Percentiles rank a stretch among this genome's conserved stretches.
phyloP scores from a whole-genome alignment of 2,888 invertebrate genomes.

The Penaeus monodon region DNA sequence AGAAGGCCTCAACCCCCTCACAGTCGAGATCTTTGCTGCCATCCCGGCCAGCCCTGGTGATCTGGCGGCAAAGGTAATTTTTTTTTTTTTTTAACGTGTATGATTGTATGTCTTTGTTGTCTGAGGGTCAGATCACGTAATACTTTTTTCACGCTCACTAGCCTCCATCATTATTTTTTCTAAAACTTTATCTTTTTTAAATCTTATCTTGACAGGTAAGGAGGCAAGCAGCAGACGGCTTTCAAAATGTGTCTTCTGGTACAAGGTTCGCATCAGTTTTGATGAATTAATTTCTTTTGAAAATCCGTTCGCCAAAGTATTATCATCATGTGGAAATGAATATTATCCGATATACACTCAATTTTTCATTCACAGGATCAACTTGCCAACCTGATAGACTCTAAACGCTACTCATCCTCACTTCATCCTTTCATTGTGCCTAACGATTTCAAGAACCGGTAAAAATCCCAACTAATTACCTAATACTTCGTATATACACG shows the following conservation, averaged over 20 bases:
- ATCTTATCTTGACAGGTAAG: not conserved
- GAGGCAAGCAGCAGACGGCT: slow-evolving; percentile 75
- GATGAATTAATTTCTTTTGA: no score
- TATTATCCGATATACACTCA: no score
- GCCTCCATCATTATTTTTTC: no score
- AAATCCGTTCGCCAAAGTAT: no score
- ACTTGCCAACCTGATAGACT: slow-evolving; percentile 73
- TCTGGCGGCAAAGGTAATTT: slow-evolving; percentile 71
- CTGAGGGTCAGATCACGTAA: no score
- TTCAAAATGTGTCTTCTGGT: slow-evolving; percentile 98
- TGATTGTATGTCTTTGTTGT: no score
- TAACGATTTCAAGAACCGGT: slow-evolving; percentile 70
- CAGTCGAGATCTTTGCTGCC: slow-evolving; percentile 91
- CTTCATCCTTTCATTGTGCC: slow-evolving; percentile 75
- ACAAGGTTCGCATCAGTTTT: slow-evolving; percentile 78
- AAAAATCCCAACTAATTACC: slow-evolving; percentile 25
- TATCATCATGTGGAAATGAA: no score
- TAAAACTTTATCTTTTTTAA: no score
- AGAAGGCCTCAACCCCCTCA: slow-evolving; percentile 82
- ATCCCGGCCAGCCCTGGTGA: slow-evolving; percentile 82
- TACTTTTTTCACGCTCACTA: no score
- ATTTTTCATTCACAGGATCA: slow-evolving; percentile 66
- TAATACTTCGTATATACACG: not conserved
- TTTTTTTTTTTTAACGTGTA: no score
- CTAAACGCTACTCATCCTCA: slow-evolving; percentile 73